Conservation (phyloP, 2,888 invertebrate species). For the Tanypteryx hageni region DNA sequence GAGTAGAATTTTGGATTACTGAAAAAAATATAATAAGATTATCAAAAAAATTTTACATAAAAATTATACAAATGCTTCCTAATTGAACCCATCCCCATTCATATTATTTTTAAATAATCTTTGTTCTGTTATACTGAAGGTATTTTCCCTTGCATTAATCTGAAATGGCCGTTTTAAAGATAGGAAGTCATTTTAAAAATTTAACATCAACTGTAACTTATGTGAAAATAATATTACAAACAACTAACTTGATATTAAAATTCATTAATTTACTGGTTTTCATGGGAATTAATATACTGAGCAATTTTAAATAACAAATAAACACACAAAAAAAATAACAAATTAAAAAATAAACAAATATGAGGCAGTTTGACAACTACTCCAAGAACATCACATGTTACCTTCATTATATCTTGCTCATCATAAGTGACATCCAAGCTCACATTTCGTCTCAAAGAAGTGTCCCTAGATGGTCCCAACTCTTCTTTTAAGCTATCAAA, state of each 20-base stretch:
- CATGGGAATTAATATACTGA: background rate
- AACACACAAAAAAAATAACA: conserved; percentile 37
- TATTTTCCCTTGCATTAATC: too few species aligned
- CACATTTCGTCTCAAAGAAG: conserved; percentile 83
- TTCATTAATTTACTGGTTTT: background rate
- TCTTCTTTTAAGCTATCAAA: conserved; percentile 82
- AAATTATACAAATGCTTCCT: too few species aligned
- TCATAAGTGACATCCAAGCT: conserved; percentile 78
- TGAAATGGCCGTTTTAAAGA: too few species aligned
- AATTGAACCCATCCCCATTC: too few species aligned
- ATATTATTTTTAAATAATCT: too few species aligned
- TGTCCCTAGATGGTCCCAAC: conserved; percentile 81
- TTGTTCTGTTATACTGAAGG: too few species aligned
- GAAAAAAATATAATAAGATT: too few species aligned
- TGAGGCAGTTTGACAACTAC: conserved; percentile 2
- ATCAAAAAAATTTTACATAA: too few species aligned
- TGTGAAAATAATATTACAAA: too few species aligned
- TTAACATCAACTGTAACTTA: too few species aligned
- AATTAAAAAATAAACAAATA: conserved; percentile 36
- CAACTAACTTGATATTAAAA: background rate
- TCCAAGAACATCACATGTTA: conserved; percentile 70
- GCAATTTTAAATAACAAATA: conserved; percentile 25
- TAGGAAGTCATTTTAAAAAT: too few species aligned
- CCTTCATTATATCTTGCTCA: conserved; percentile 84
- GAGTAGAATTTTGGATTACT: too few species aligned